phyloP scores from a whole-genome alignment of 2,113 vertebrate species.

The Tachuris rubrigastra region DNA sequence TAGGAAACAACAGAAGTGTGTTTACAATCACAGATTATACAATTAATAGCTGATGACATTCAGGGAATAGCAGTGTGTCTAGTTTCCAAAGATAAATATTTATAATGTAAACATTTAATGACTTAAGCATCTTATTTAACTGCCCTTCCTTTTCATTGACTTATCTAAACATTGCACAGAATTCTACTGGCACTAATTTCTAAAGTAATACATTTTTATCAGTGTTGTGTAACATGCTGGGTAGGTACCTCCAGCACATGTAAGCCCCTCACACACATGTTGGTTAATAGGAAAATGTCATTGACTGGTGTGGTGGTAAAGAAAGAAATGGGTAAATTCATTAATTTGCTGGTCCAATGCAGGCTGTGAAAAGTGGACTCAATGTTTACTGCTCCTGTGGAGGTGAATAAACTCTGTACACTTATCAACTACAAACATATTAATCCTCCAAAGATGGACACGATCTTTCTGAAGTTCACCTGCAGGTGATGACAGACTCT shows the following conservation, averaged over 20 bases:
- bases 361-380: background rate
- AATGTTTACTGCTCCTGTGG: fast-evolving
- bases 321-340: background rate
- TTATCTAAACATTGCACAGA: background rate
- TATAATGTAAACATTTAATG: slow-evolving; percentile 5
- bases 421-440: background rate
- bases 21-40: background rate
- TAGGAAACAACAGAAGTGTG: background rate
- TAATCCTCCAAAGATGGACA: background rate
- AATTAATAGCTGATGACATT: slow-evolving; percentile 41
- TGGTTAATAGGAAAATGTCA: background rate
- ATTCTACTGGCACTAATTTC: background rate
- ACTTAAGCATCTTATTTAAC: slow-evolving; percentile 27
- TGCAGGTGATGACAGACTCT: background rate
- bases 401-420: background rate
- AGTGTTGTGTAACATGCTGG: background rate
- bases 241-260: background rate
- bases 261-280: fast-evolving
- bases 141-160: background rate
- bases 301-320: background rate
- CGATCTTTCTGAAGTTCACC: background rate
- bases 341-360: background rate
- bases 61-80: background rate
- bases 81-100: slow-evolving; percentile 16
- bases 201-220: background rate